Evolutionary conservation across 2,797 vertebrate genomes (phyloP), one percentile per base, ranked within the genome.

Genomic region (Pseudomugil tenellus): DNA sequence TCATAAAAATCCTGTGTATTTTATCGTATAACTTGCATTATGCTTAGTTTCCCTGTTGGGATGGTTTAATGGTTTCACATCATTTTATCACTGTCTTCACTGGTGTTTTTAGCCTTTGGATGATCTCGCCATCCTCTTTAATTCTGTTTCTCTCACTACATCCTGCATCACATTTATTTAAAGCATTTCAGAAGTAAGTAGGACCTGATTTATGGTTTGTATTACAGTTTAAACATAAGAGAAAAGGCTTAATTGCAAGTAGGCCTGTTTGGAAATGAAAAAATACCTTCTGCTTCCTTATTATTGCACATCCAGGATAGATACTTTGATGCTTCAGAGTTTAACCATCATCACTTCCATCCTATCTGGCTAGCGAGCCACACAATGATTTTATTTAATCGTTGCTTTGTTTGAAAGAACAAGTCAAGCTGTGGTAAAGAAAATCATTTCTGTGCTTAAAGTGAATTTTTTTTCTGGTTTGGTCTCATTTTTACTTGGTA

Each of bases 21-120:
- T 41, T 53, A 28, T 26, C 61, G 28, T 28, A 21, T 26, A 49
- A 56, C 52, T 55, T 21, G 14, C 31, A 21, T 56, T 9, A 61
- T 21, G 63, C 16, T 34, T 2, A 1, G 54, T 46, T 49, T 51
- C 53, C 74, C 61, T 57, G 59, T 34, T 35, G 71, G 77, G 77
- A 83, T 19, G 31, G 46, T 74, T 66, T 26, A 49, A 63, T 54
- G 61, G 71, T 73, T 85, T 67, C 81, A 28, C 58, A 52, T 25
- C 59, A 63, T 88, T 81, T 87, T 81, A 88, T 87, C 88, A 79
- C 67, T 63, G 72, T 65, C 58, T 35, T 58, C 72, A 72, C 53
- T 59, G 23, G 25, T 66, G 53, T 73, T 70, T 21, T n/a, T 72
- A 74, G 73, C 78, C 76, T 19, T 35, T 79, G 72, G 70, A 75